Percentiles rank a stretch among this genome's conserved stretches.
phyloP scores from a whole-genome alignment of 2,797 vertebrate species.

The Petrocephalus schoutedeni region DNA sequence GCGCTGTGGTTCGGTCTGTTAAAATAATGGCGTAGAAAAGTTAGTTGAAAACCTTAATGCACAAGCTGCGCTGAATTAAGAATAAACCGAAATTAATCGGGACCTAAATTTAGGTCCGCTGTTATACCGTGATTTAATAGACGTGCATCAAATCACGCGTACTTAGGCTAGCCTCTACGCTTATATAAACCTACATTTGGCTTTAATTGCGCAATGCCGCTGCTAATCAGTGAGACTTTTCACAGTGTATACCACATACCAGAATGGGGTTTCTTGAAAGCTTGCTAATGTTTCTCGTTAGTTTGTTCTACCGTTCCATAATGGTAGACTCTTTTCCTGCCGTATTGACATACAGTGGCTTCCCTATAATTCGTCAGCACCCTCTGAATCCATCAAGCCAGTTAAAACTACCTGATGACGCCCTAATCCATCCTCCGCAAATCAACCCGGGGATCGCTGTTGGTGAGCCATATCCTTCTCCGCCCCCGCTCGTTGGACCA shows the following conservation, averaged over 20 bases:
- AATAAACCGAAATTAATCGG: neutral
- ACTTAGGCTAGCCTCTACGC: too few species aligned
- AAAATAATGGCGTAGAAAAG: neutral
- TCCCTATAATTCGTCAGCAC: neutral
- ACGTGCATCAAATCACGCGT: neutral
- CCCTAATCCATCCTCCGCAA: neutral
- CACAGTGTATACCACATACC: neutral
- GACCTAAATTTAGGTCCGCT: neutral
- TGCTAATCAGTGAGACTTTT: neutral
- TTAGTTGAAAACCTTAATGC: neutral
- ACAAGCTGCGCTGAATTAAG: neutral
- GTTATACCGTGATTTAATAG: neutral
- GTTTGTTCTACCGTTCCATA: neutral
- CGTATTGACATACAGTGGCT: neutral
- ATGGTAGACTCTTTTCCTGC: neutral
- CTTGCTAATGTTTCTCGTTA: neutral
- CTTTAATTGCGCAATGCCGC: neutral
- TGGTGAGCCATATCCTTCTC: conserved; percentile 11
- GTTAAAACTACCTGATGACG: neutral
- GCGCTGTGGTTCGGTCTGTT: neutral
- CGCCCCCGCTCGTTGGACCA: neutral
- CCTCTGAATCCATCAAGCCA: neutral
- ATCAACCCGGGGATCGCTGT: neutral
- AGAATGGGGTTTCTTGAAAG: neutral
- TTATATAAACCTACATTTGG: neutral